Base-by-base conservation (phyloP, 2,113 vertebrate genomes). In the Aleadryas rufinucha region DNA sequence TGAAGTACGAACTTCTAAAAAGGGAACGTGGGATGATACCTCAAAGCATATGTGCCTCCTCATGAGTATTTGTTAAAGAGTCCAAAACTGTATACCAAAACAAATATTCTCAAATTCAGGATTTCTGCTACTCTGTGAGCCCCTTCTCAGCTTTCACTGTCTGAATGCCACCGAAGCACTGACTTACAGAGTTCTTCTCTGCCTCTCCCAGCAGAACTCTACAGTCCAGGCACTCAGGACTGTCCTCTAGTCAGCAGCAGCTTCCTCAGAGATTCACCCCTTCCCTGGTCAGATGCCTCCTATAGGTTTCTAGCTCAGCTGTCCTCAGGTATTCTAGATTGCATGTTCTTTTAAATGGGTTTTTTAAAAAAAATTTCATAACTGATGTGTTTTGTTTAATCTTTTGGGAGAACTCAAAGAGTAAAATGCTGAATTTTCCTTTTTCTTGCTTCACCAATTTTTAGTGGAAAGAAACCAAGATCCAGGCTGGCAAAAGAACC, bases 191-290 rank as follows among this genome's bases (percentile, higher is more conserved):
- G 93, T 63, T 87, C 47, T 96, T 94, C 45, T 97, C 84, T 96
- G 90, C 96, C 82, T 95, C 84, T 97, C 92, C 85, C 75, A 93
- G 95, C 87, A 97, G 94, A 97, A 93, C 84, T 91, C 87, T 91
- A 28, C 65, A 87, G 87, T 84, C 84, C 65, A 93, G 84, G 84
- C 57, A 87, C 44, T 70, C 92, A 85, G 87, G 80, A 94, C 82
- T 87, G 52, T 87, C 53, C 70, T 94, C 30, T 96, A 96, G 84
- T 82, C 84, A 91, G 84, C 89, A 96, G 68, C 93, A 93, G 65
- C 93, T 91, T 96, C 52, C 92, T 80, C 81, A 75, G 84, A 88
- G 91, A 47, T 81, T 93, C 69, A 63, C 44, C 44, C 81, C 17
- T 95, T 93, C 31, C 52, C 84, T 95, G 92, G 61, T 78, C 81